phyloP scores from a whole-genome alignment of 2,797 vertebrate species.

The Acipenser transmontanus region DNA sequence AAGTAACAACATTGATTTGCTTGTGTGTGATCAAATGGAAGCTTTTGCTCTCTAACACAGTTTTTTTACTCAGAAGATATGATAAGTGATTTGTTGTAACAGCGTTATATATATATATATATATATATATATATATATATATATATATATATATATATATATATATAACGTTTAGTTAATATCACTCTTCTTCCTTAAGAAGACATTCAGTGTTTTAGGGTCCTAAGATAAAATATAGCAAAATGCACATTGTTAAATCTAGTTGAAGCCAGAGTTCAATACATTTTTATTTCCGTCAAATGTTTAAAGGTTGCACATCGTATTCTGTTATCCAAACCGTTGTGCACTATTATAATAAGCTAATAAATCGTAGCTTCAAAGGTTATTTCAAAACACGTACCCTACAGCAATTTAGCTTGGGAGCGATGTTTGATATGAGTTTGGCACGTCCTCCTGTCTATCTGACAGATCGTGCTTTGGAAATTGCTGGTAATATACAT shows the following conservation, averaged over 20 bases:
- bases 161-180: neutral
- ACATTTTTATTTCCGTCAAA: neutral
- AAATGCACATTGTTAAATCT: neutral
- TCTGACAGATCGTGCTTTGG: constrained; percentile 64
- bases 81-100: too few species aligned
- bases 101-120: too few species aligned
- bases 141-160: neutral
- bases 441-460: constrained; percentile 59
- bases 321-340: too few species aligned
- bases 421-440: constrained; percentile 37
- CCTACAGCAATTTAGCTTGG: neutral
- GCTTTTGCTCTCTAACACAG: too few species aligned
- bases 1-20: neutral
- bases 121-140: too few species aligned
- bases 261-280: neutral
- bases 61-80: too few species aligned
- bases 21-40: neutral
- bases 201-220: neutral
- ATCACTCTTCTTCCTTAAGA: too few species aligned
- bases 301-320: too few species aligned
- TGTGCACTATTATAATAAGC: neutral
- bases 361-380: neutral
- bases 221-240: neutral
- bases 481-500: constrained; percentile 76
- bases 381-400: neutral